Evolutionary conservation across 2,113 vertebrate genomes (phyloP), one percentile per base, ranked within the genome.

Genomic region (Oncorhynchus kisutch): DNA sequence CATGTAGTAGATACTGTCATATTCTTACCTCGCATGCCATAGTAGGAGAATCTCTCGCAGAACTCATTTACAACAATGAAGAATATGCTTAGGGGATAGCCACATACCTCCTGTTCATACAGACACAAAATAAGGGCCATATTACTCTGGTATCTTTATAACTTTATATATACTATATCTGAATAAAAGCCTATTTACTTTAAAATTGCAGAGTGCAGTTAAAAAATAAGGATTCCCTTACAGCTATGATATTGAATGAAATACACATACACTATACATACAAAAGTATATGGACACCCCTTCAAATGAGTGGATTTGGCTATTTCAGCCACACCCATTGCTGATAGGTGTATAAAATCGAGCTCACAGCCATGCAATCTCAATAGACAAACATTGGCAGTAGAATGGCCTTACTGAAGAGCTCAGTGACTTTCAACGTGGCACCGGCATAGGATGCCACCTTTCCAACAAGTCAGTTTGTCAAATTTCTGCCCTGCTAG

Each of bases 31-130:
- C 92, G 90, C 97, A 98, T 98, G 85, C 96, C 97, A 98, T 98
- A 98, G 92, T 98, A 99, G 91, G 98, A 99, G 86, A 99, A 99
- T 18, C 97, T 90, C 88, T 99, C 97, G 0, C 96, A 99, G 93
- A 99, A 99, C 87, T 99, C 96, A 86, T 97, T 99, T 82, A 96
- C 67, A 77, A 98, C 84, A 0, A 99, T 99, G 91, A 99, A 98
- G 91, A 97, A 97, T 85, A 98, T 97, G 89, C 97, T 98, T 84
- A 97, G 0, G 0, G 98, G 97, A 75, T 95, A 99, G 1, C 95
- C 95, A 67, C 83, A 91, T 66, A 91, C 85, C 65, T 71, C 74
- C 68, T 70, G 66, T 70, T 74, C 81, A 70, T 79, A 82, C 90
- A 73, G 27, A 71, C 1, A 8, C 20, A 11, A 16, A 75, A 69